Evolutionary conservation across 2,888 invertebrate species (phyloP).

Genomic region (Callosobruchus maculatus): DNA sequence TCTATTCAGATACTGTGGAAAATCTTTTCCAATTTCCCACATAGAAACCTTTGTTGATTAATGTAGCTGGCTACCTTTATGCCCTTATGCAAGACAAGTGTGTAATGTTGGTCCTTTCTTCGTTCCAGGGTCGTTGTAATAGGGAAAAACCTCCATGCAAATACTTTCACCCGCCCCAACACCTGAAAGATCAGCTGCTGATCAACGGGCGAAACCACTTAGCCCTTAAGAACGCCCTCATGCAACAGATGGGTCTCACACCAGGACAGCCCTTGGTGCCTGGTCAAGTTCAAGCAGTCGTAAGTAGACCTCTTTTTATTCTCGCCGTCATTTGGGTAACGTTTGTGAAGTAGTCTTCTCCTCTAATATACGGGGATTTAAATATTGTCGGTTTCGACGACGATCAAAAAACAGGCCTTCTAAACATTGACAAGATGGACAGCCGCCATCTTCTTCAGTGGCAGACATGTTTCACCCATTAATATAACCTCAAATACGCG

Average conservation of each 20-base stretch:
- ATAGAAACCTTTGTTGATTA: no score
- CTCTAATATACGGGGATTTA: no score
- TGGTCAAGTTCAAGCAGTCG: slow-evolving; percentile 91
- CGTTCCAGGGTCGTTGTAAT: slow-evolving; percentile 94
- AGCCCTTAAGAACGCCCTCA: slow-evolving; percentile 96
- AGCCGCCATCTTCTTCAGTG: no score
- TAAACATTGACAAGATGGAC: no score
- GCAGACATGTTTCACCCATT: no score
- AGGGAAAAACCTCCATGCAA: slow-evolving; percentile 99
- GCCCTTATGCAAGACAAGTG: not conserved
- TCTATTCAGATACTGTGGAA: no score
- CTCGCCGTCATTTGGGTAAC: not conserved
- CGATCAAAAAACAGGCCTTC: no score
- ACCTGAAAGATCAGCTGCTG: slow-evolving; percentile 98
- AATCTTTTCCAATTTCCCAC: no score
- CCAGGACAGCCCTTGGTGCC: slow-evolving; percentile 88
- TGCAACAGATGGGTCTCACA: slow-evolving; percentile 93
- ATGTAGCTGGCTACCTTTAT: not conserved
- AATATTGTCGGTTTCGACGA: no score
- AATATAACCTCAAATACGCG: no score
- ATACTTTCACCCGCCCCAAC: slow-evolving; percentile 99
- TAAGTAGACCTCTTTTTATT: slow-evolving; percentile 54
- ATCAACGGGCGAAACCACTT: slow-evolving; percentile 99
- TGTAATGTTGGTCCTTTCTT: not conserved
- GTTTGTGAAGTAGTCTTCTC: no score